These are phyloP conservation scores for Hemicrepidius hirtus DNA, from an alignment of 2,888 invertebrate species.

Conservation along the genomic window DNA sequence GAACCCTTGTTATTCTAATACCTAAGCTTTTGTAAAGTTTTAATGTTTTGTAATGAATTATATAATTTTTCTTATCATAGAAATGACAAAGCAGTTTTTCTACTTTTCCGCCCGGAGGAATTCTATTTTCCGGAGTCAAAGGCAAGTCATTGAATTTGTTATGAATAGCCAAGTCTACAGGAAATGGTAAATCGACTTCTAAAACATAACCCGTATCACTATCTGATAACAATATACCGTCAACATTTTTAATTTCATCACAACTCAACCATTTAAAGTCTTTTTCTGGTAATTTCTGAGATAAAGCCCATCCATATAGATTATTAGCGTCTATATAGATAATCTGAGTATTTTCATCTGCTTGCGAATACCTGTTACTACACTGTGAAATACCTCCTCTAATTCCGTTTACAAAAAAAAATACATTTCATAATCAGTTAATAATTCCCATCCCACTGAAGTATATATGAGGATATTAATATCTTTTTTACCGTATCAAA, in stretches of 20 bases:
- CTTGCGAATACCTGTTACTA: constrained; percentile 59
- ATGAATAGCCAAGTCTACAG: constrained; percentile 54
- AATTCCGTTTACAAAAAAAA: constrained; percentile 49
- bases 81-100: constrained; percentile 60
- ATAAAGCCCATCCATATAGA: constrained; percentile 59
- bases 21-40: constrained; percentile 60
- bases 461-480: constrained; percentile 66
- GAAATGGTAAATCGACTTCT: constrained; percentile 63
- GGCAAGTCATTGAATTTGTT: constrained; percentile 48
- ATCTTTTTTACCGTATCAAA: too few relatives aligned
- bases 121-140: constrained; percentile 55
- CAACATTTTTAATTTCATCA: constrained; percentile 32
- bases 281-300: constrained; percentile 58
- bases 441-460: constrained; percentile 61
- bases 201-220: constrained; percentile 61
- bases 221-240: constrained; percentile 42
- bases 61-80: constrained; percentile 54
- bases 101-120: constrained; percentile 50
- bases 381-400: constrained; percentile 57
- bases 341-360: constrained; percentile 66
- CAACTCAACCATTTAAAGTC: constrained; percentile 61
- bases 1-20: constrained; percentile 61
- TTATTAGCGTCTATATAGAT: constrained; percentile 63
- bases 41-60: constrained; percentile 62
- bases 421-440: constrained; percentile 56